Evolutionary conservation across 2,888 invertebrate genomes (phyloP).

Genomic region (Apoda limacodes): DNA sequence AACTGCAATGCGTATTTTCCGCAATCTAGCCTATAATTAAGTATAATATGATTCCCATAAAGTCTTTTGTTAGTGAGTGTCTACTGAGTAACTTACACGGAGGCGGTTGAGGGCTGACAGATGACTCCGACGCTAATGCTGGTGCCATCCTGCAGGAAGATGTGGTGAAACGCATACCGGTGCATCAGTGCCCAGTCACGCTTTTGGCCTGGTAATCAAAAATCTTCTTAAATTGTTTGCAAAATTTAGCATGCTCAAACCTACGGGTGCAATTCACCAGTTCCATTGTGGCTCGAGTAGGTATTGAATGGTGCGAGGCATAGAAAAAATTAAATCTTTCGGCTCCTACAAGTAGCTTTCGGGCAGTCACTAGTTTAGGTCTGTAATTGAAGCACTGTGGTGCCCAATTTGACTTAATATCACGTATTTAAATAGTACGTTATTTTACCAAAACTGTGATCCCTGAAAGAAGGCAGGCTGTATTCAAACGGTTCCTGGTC

Average conservation of each 20-base stretch:
- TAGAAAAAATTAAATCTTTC: too few species aligned
- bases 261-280: too few species aligned
- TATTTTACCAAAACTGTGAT: conserved; percentile 80
- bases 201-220: conserved; percentile 73
- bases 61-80: too few species aligned
- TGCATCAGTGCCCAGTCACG: conserved; percentile 82
- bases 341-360: too few species aligned
- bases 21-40: too few species aligned
- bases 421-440: not conserved
- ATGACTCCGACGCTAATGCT: conserved; percentile 79
- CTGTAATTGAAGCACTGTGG: conserved; percentile 1
- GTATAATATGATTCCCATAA: not conserved
- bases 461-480: conserved; percentile 76
- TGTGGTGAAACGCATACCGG: conserved; percentile 82
- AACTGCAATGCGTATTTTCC: too few species aligned
- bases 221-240: too few species aligned
- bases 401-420: not conserved
- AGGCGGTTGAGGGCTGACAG: conserved; percentile 78
- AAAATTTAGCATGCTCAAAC: too few species aligned
- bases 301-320: too few species aligned
- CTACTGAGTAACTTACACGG: conserved; percentile 44
- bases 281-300: too few species aligned
- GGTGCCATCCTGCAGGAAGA: conserved; percentile 77
- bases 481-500: conserved; percentile 54
- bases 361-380: too few species aligned